phyloP scores from a whole-genome alignment of 2,797 vertebrate genomes.

The Centropyge bicolor region DNA sequence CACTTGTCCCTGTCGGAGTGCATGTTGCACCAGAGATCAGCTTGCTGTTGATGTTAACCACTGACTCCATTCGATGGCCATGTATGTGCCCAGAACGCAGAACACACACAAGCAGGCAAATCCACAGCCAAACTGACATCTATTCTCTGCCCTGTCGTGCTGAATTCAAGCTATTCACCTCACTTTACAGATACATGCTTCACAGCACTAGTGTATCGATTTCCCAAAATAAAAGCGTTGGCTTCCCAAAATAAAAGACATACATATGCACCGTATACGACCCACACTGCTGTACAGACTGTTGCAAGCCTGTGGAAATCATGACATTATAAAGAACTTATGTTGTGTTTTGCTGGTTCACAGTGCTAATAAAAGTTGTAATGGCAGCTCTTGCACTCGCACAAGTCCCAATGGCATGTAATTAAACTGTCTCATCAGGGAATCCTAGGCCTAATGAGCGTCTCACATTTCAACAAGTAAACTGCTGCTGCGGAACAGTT shows the following conservation, averaged over 20 bases:
- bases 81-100: slow-evolving; percentile 18
- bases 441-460: slow-evolving; percentile 74
- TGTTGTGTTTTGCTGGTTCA: slow-evolving; percentile 55
- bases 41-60: slow-evolving; percentile 64
- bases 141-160: slow-evolving; percentile 31
- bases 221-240: slow-evolving; percentile 23
- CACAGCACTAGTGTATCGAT: background rate
- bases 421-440: slow-evolving; percentile 81
- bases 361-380: slow-evolving; percentile 64
- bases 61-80: slow-evolving; percentile 61
- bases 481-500: slow-evolving; percentile 69
- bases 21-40: slow-evolving; percentile 54
- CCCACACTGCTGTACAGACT: background rate
- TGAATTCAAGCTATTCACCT: slow-evolving; percentile 33
- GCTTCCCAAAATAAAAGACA: slow-evolving; percentile 23
- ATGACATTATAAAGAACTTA: slow-evolving; percentile 45
- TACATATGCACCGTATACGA: background rate
- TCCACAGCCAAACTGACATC: slow-evolving; percentile 47
- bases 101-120: slow-evolving; percentile 24
- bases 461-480: slow-evolving; percentile 78
- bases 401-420: slow-evolving; percentile 72
- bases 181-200: slow-evolving; percentile 9
- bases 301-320: slow-evolving; percentile 32
- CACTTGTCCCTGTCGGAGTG: slow-evolving; percentile 43
- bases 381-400: slow-evolving; percentile 65